Evolutionary conservation across 2,113 vertebrate genomes (phyloP), one percentile per base, ranked within the genome.

Genomic region (Pteruthius melanotis): DNA sequence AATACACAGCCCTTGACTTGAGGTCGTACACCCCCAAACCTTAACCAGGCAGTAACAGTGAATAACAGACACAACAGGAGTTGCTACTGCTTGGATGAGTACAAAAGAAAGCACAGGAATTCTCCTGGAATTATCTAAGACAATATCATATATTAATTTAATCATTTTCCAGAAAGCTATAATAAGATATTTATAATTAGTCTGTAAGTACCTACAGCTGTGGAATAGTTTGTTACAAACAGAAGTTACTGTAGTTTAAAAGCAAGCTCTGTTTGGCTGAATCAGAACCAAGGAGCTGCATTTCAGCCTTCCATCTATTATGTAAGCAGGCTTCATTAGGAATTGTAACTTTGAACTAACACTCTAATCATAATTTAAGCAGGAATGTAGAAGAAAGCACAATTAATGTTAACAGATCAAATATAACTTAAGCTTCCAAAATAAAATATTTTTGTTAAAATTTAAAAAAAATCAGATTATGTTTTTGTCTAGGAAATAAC

Each of bases 121-220:
- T 92, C 60, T 90, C 69, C 22, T 60, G 39, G 61, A 96, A 94
- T 42, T 68, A 66, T 69, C 42, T 69, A 83, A 91, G 61, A 90
- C 11, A 60, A 10, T 69, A 93, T 45, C 10, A 35, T 70, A 86
- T 49, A 94, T 52, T 64, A 96, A 95, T 83, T 74, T 64, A 93
- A 83, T 63, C 28, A 31, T 30, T 89, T 96, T 93, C 90, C 76
- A 79, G 56, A 91, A 95, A 95, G 81, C 44, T 56, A 56, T 89
- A 96, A 83, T 74, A 91, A 85, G 50, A 11, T 65, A 84, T 84
- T 95, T 91, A 91, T 84, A 97, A 95, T 95, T 96, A 86, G 94
- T 61, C 35, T 80, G 37, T 7, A 82, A 91, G 63, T 57, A 92
- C 26, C 45, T 75, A 2, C n/a, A 83, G 83, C 76, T 49, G 30